Conservation (phyloP, 2,797 vertebrate genomes). For the Columba guinea region DNA sequence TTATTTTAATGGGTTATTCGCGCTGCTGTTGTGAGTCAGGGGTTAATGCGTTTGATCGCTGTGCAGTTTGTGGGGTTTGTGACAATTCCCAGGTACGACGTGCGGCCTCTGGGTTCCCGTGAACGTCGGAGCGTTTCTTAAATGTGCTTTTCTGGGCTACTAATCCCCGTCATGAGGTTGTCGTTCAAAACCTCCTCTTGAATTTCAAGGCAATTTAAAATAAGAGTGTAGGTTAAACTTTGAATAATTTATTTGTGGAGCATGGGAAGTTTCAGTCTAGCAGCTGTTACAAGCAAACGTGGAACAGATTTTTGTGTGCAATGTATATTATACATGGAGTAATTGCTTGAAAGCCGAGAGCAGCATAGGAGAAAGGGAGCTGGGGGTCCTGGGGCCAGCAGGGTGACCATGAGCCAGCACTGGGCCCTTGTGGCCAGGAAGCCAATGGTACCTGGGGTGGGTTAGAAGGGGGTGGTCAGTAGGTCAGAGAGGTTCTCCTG, state of each 20-base stretch:
- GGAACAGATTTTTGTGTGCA: not conserved
- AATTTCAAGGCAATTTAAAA: not conserved
- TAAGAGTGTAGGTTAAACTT: not conserved
- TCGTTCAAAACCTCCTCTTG: not conserved
- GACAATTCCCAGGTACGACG: accelerated
- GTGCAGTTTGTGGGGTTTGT: not conserved
- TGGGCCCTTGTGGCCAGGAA: too few species aligned
- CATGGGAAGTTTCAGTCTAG: not conserved
- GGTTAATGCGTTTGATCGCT: not conserved
- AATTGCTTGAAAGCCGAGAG: not conserved
- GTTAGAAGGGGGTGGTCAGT: too few species aligned
- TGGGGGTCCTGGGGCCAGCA: too few species aligned
- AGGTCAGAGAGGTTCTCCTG: too few species aligned
- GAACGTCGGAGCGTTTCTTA: accelerated
- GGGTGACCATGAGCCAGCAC: too few species aligned
- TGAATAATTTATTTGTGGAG: not conserved
- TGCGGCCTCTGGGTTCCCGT: not conserved
- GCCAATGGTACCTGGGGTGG: too few species aligned
- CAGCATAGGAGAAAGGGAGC: too few species aligned
- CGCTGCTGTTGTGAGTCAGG: not conserved
- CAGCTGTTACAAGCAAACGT: not conserved
- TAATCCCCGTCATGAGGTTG: not conserved
- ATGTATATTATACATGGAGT: accelerated
- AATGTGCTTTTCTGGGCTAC: not conserved
- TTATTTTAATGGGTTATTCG: not conserved